These are phyloP conservation scores for Sciaenops ocellatus DNA, from an alignment of 2,797 vertebrate species.

Conservation along the genomic window DNA sequence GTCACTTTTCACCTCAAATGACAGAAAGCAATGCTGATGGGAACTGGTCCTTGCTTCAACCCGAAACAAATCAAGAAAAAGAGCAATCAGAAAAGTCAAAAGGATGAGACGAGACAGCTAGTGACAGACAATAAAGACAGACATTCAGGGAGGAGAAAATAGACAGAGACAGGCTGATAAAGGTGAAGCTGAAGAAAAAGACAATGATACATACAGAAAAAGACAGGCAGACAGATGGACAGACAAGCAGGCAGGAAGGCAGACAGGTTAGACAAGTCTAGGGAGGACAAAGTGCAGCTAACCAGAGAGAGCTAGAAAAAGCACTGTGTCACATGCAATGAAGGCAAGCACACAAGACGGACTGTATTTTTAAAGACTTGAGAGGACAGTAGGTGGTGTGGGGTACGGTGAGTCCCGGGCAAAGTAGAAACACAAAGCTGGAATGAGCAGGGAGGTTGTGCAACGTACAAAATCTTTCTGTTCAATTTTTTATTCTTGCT, in stretches of 20 bases:
- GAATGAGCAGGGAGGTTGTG: slow-evolving; percentile 4
- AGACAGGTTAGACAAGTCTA: slow-evolving; percentile 56
- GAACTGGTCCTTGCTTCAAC: slow-evolving; percentile 20
- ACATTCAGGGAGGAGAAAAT: slow-evolving; percentile 51
- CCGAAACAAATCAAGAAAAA: slow-evolving; percentile 30
- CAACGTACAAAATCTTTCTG: slow-evolving; percentile 41
- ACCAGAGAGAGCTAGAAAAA: slow-evolving; percentile 61
- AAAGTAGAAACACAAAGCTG: slow-evolving; percentile 11
- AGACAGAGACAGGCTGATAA: slow-evolving; percentile 61
- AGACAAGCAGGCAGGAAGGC: slow-evolving; percentile 29
- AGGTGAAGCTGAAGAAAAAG: slow-evolving; percentile 53
- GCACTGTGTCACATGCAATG: slow-evolving; percentile 80
- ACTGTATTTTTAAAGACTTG: slow-evolving; percentile 83
- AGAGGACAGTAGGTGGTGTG: slow-evolving; percentile 58
- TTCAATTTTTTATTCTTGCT: slow-evolving; percentile 22
- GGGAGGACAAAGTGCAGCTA: slow-evolving; percentile 69
- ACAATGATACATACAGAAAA: slow-evolving; percentile 66
- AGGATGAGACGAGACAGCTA: slow-evolving; percentile 48
- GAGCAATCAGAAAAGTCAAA: slow-evolving; percentile 56
- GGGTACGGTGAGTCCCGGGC: slow-evolving; percentile 24
- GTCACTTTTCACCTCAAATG: slow-evolving; percentile 26
- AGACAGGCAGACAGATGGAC: slow-evolving; percentile 56
- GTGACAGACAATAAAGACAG: slow-evolving; percentile 60
- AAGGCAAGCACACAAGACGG: slow-evolving; percentile 63
- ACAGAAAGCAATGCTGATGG: slow-evolving; percentile 6